Percentiles rank a stretch among this genome's conserved stretches.
These are phyloP conservation scores for Odontocolon sp. DNA, from an alignment of 2,888 invertebrate genomes.

Conservation along the genomic window DNA sequence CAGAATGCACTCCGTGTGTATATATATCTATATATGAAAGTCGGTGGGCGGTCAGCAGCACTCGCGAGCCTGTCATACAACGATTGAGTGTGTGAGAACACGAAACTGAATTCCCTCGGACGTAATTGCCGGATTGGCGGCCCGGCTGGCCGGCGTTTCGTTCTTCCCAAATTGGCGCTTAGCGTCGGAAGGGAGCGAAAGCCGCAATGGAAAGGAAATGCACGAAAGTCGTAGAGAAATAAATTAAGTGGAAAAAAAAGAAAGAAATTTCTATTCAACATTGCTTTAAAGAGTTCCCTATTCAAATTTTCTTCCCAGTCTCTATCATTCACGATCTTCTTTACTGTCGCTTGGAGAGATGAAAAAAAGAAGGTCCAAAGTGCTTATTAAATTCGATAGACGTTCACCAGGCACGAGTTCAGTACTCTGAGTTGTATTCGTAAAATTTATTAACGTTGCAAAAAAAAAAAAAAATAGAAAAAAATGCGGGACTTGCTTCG, in stretches of 20 bases:
- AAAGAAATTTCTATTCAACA: not conserved
- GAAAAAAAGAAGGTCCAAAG: not conserved
- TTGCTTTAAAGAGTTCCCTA: not conserved
- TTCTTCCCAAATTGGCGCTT: slow-evolving; percentile 27
- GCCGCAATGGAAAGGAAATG: slow-evolving; percentile 42
- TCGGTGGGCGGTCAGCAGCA: slow-evolving; percentile 32
- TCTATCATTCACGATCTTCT: not conserved
- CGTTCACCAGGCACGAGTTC: not conserved
- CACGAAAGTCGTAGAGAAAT: not conserved
- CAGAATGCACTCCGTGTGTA: slow-evolving; percentile 9
- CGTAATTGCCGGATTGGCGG: slow-evolving; percentile 55
- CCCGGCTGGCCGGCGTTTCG: slow-evolving; percentile 10
- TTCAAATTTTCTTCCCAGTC: not conserved
- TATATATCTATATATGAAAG: slow-evolving; percentile 9
- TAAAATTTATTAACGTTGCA: not conserved
- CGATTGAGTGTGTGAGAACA: slow-evolving; percentile 49
- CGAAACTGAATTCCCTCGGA: slow-evolving; percentile 37
- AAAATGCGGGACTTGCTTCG: not conserved
- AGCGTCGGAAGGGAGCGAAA: slow-evolving; percentile 33
- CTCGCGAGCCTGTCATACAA: slow-evolving; percentile 38
- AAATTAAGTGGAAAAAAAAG: not conserved
- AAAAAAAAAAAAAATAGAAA: not conserved
- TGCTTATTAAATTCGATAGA: slow-evolving; percentile 8
- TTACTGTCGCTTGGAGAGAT: not conserved
- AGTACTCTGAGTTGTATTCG: not conserved